Conservation (phyloP, 2,888 invertebrate species). For the Pseudanteris insignis region DNA sequence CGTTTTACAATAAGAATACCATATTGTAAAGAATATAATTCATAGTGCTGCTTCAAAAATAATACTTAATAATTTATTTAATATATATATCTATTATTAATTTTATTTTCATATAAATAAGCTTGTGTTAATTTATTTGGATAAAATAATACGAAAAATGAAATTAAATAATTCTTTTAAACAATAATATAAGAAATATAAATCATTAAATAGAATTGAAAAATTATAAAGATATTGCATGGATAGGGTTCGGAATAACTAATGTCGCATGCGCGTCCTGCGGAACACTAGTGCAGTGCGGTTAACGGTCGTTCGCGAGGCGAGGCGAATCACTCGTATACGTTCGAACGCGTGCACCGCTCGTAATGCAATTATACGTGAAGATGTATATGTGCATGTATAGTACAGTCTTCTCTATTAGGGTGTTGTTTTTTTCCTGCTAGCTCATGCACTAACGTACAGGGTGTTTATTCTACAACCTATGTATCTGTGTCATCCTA, state of each 20-base stretch:
- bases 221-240: no score
- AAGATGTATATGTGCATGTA: slow-evolving; percentile 27
- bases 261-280: slow-evolving; percentile 17
- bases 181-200: no score
- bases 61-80: no score
- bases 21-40: no score
- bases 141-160: no score
- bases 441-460: slow-evolving; percentile 16
- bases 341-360: slow-evolving; percentile 19
- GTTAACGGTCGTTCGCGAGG: slow-evolving; percentile 33
- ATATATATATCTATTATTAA: no score
- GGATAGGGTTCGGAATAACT: slow-evolving; percentile 25
- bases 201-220: no score
- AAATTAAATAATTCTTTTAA: no score
- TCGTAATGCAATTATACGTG: slow-evolving; percentile 33
- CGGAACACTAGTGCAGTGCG: slow-evolving; percentile 20
- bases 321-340: slow-evolving; percentile 33
- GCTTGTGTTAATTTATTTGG: no score
- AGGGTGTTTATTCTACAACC: slow-evolving; percentile 15
- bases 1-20: no score
- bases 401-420: slow-evolving; percentile 25
- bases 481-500: slow-evolving; percentile 9
- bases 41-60: no score
- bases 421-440: slow-evolving; percentile 13
- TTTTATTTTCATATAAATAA: no score